phyloP scores from a whole-genome alignment of 2,113 vertebrate genomes.

The Castor canadensis region DNA sequence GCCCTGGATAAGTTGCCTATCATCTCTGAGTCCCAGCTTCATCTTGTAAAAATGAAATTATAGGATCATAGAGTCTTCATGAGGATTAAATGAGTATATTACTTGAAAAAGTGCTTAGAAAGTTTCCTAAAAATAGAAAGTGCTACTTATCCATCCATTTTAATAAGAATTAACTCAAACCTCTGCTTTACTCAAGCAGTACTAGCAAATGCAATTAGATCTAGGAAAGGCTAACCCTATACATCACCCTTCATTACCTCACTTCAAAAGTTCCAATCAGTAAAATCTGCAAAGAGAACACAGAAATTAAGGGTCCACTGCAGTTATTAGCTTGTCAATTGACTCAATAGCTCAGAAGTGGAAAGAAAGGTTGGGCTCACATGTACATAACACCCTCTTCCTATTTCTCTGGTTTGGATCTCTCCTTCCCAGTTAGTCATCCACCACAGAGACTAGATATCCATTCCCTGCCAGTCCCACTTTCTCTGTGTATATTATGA shows the following conservation, averaged over 20 bases:
- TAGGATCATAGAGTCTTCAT: neutral
- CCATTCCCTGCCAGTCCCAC: too few relatives aligned
- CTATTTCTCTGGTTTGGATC: neutral
- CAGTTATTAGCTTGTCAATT: too few relatives aligned
- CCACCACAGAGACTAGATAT: neutral
- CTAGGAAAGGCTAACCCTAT: neutral
- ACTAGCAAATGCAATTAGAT: neutral
- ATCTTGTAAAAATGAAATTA: neutral
- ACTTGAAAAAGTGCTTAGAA: neutral
- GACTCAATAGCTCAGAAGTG: neutral
- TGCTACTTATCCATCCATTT: neutral
- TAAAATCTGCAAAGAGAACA: neutral
- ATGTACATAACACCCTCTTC: too few relatives aligned
- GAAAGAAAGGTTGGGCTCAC: fast-evolving
- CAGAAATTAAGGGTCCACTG: neutral
- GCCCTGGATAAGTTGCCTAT: neutral
- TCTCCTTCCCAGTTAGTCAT: neutral
- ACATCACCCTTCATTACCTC: neutral
- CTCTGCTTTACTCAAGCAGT: neutral
- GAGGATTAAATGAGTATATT: neutral
- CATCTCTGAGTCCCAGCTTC: neutral
- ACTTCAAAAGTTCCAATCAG: neutral
- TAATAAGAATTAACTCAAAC: neutral
- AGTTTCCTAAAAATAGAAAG: neutral
- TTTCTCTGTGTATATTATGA: neutral